Conservation (phyloP, 2,797 vertebrate species). For the Hafferia zeledoni region DNA sequence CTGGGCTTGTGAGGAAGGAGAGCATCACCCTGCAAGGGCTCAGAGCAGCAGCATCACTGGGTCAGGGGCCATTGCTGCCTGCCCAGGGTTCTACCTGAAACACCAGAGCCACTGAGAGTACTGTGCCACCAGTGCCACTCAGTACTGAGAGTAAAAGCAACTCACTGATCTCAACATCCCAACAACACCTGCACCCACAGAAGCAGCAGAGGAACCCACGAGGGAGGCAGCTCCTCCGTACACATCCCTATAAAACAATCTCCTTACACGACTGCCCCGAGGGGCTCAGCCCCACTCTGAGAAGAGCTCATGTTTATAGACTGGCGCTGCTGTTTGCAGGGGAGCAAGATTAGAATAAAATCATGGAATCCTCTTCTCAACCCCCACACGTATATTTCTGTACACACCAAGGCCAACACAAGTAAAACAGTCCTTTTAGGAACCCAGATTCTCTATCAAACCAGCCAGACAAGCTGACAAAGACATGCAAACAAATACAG, state of each 20-base stretch:
- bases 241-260: background rate
- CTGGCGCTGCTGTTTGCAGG: background rate
- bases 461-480: constrained; percentile 10
- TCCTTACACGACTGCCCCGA: background rate
- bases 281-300: background rate
- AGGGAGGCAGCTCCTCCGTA: background rate
- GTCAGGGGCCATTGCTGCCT: background rate
- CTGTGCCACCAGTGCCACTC: too few relatives aligned
- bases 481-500: background rate
- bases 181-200: background rate
- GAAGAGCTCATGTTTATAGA: background rate
- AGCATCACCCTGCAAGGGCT: background rate
- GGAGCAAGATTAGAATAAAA: background rate
- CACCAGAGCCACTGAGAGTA: background rate
- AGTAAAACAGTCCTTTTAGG: background rate
- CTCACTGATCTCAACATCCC: background rate
- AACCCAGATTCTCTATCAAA: background rate
- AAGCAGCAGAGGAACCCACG: background rate
- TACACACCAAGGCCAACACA: background rate
- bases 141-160: background rate
- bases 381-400: background rate
- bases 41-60: accelerated
- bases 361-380: background rate
- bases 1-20: background rate
- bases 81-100: background rate